Evolutionary conservation across 1,140 invertebrate genomes (phyloP).

Genomic region (Sycobia sp.): DNA sequence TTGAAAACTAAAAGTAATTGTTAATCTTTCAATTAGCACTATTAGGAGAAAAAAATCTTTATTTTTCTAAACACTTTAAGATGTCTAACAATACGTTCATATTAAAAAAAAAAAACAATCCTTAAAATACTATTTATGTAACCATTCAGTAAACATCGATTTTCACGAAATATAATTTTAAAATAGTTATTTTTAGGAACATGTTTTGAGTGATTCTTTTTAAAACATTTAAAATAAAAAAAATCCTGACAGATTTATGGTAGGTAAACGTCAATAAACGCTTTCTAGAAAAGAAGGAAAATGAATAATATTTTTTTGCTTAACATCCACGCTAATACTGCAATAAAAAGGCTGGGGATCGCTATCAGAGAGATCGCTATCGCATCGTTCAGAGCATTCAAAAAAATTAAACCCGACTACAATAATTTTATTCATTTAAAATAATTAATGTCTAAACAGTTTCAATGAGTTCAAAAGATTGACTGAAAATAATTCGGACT

Average conservation of each 20-base stretch:
- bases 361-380: too few relatives aligned
- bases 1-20: neutral
- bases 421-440: conserved; percentile 11
- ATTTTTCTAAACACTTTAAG: neutral
- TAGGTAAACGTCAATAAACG: neutral
- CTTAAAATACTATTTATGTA: too few relatives aligned
- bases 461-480: too few relatives aligned
- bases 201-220: neutral
- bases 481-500: conserved; percentile 16
- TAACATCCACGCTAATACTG: conserved; percentile 32
- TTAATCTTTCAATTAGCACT: neutral
- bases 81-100: neutral
- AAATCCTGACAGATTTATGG: neutral
- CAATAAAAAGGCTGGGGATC: conserved; percentile 19
- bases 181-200: neutral
- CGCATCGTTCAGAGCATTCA: conserved; percentile 9
- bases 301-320: neutral
- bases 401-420: conserved; percentile 7
- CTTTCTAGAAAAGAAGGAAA: conserved; percentile 5
- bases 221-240: neutral
- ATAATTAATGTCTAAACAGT: neutral
- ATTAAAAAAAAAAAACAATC: conserved; percentile 1
- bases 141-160: too few relatives aligned
- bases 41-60: neutral
- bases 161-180: neutral